Percentiles rank a stretch among this genome's conserved stretches.
phyloP scores from a whole-genome alignment of 2,888 invertebrate species.

The Pandemis heparana region DNA sequence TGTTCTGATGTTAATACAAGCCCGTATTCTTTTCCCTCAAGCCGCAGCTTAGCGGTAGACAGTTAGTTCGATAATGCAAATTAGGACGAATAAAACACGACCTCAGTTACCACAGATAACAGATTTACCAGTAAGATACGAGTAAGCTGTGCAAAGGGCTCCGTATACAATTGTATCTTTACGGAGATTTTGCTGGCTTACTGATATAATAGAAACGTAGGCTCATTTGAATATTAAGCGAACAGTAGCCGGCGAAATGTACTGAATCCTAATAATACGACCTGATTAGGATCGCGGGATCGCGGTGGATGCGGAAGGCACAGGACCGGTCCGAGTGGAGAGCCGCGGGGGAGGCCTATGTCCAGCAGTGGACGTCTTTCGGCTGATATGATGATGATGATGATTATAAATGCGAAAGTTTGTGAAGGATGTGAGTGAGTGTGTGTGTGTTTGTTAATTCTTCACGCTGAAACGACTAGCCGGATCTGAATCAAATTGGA shows the following conservation, averaged over 20 bases:
- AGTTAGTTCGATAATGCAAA: conserved; percentile 46
- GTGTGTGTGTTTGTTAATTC: too few species aligned
- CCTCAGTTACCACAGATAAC: conserved; percentile 25
- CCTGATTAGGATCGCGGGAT: too few species aligned
- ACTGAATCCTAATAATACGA: background rate
- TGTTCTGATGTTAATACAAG: background rate
- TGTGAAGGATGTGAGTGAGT: too few species aligned
- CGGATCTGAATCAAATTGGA: too few species aligned
- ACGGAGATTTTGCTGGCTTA: background rate
- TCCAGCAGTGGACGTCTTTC: too few species aligned
- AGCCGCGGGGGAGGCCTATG: too few species aligned
- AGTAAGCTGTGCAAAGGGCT: background rate
- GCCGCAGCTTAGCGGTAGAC: conserved; percentile 13
- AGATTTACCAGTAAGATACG: conserved; percentile 1
- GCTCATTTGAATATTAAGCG: background rate
- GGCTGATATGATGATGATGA: too few species aligned
- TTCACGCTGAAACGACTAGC: too few species aligned
- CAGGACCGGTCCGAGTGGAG: too few species aligned
- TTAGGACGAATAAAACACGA: conserved; percentile 41
- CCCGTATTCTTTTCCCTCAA: background rate
- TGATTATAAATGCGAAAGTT: too few species aligned
- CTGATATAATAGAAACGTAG: background rate
- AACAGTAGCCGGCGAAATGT: background rate
- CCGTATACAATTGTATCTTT: background rate
- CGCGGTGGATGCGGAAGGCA: too few species aligned